Base-by-base conservation (phyloP, 2,797 vertebrate species). In the Microctenopoma stevenorrisi region DNA sequence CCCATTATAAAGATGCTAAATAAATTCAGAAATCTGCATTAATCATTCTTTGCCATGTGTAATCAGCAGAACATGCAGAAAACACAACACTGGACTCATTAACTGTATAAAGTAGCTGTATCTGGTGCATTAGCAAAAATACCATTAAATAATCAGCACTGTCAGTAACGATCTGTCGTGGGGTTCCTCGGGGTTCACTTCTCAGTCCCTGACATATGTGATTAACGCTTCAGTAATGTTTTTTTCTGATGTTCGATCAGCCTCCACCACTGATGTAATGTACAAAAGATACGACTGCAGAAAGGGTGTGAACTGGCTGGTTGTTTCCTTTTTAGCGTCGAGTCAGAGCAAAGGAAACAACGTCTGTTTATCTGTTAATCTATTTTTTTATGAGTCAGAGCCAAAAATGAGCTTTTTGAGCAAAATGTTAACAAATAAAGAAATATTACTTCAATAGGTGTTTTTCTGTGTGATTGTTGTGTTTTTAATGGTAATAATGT, bases 341-440 rank as follows among this genome's bases (percentile, higher is more conserved):
- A n/a, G 16, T 18, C 6, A 2, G 25, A 33, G 4, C 4, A 59
- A 62, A 4, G 7, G 8, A 18, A 64, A 28, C 35, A 10, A 18
- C 18, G 10, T 55, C 7, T 43, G 18, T 43, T 42, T 18, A 18
- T 18, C 18, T 18, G 18, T 68, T 64, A 1, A 4, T 74, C 30
- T 33, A 55, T 69, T 4, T 57, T 71, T 56, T 60, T 22, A 35
- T 47, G 2, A 13, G 15, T 55, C n/a, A 4, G 26, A n/a, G 50
- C 10, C 18, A 50, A 30, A 59, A 66, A 62, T 35, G 0, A 51
- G 30, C 64, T 43, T 62, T 40, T 30, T 46, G 43, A 65, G 11
- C 28, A 55, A 18, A 63, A 46, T 37, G 5, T 52, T 5, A 49
- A 22, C 28, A 57, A 80, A 78, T 75, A 82, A 80, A 82, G 42